These are phyloP conservation scores for Dinocampus coccinellae DNA, from an alignment of 2,888 invertebrate species.

Conservation along the genomic window DNA sequence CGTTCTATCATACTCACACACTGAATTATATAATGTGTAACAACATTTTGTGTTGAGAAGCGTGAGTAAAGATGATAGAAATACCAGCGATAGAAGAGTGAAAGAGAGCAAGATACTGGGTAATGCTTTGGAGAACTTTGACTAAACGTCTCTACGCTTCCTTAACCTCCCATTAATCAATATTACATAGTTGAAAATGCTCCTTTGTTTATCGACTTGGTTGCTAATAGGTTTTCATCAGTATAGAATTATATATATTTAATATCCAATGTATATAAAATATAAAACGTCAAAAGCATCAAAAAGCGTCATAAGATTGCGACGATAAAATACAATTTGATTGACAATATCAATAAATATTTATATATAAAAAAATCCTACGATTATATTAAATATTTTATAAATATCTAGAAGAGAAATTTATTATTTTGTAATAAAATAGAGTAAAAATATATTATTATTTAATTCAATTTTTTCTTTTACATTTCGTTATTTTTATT, in stretches of 20 bases:
- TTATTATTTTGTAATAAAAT: too few species aligned
- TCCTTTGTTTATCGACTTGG: constrained; percentile 69
- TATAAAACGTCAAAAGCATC: constrained; percentile 21
- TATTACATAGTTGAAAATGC: constrained; percentile 69
- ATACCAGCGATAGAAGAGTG: too few species aligned
- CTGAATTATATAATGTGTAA: constrained; percentile 18
- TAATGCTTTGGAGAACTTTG: constrained; percentile 67
- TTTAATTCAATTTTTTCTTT: background rate
- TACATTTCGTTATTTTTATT: too few species aligned
- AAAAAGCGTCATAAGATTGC: too few species aligned
- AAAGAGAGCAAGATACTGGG: constrained; percentile 28
- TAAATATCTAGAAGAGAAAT: too few species aligned
- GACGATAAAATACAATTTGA: too few species aligned
- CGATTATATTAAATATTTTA: too few species aligned
- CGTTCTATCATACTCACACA: constrained; percentile 32
- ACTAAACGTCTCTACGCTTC: constrained; percentile 69
- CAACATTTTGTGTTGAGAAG: background rate
- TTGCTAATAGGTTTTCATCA: constrained; percentile 67
- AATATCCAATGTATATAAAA: background rate
- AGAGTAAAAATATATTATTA: too few species aligned
- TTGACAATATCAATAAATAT: too few species aligned
- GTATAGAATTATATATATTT: constrained; percentile 33
- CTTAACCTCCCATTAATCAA: constrained; percentile 70
- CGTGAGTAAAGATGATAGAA: too few species aligned
- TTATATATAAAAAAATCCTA: too few species aligned